Evolutionary conservation across 2,888 invertebrate genomes (phyloP).

Genomic region (Hololepta plana): DNA sequence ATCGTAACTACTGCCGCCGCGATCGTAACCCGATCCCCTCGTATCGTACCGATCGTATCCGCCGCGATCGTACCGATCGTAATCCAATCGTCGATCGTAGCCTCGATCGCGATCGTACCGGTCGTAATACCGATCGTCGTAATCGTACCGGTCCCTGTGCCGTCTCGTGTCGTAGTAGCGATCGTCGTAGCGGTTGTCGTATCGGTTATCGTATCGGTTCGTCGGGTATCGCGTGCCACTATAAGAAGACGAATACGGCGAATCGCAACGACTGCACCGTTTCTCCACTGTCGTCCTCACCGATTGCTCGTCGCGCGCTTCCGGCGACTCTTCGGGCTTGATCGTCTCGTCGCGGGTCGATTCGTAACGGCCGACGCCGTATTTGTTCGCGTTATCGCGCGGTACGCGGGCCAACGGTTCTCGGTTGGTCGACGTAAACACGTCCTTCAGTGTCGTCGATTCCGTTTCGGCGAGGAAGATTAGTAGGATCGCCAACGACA

Average conservation of each 20-base stretch:
- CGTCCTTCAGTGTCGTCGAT: conserved; percentile 5
- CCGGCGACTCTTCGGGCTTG: conserved; percentile 16
- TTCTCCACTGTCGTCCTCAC: conserved; percentile 13
- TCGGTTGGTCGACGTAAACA: conserved; percentile 5
- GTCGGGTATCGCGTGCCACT: conserved; percentile 9
- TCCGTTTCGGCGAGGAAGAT: too few species aligned
- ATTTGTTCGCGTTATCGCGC: conserved; percentile 10
- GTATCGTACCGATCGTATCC: conserved; percentile 9
- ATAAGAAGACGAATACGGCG: conserved; percentile 7
- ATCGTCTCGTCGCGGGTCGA: conserved; percentile 9
- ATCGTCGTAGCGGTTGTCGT: conserved; percentile 21
- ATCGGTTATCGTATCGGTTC: conserved; percentile 11
- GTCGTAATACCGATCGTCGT: conserved; percentile 22
- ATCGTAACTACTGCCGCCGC: conserved; percentile 14
- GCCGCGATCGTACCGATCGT: conserved; percentile 19
- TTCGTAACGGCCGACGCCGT: conserved; percentile 12
- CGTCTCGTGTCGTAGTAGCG: conserved; percentile 18
- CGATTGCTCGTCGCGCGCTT: conserved; percentile 12
- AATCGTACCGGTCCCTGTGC: conserved; percentile 25
- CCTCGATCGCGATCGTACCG: conserved; percentile 14
- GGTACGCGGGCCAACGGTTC: conserved; percentile 6
- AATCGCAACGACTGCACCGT: conserved; percentile 15
- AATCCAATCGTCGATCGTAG: conserved; percentile 21
- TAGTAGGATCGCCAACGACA: too few species aligned
- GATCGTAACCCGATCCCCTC: conserved; percentile 6